Conservation (phyloP, 2,797 vertebrate species). For the Pipistrellus pipistrellus region DNA sequence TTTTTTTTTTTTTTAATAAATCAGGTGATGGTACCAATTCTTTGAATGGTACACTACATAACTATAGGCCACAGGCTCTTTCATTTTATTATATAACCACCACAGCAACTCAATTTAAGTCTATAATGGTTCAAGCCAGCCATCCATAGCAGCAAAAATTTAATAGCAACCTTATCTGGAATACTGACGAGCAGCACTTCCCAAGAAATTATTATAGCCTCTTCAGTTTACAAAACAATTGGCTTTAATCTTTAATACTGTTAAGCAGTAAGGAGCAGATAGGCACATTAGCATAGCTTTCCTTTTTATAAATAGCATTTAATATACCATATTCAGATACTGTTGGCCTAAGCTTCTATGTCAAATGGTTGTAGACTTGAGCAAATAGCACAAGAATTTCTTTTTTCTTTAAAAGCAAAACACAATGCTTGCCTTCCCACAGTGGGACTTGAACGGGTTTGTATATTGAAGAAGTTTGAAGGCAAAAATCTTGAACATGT, state of each 20-base stretch:
- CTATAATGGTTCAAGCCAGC: slow-evolving; percentile 86
- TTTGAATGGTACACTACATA: slow-evolving; percentile 82
- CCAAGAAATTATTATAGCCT: slow-evolving; percentile 83
- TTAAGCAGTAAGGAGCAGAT: slow-evolving; percentile 87
- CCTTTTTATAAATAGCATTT: slow-evolving; percentile 87
- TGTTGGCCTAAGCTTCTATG: slow-evolving; percentile 71
- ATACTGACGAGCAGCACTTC: slow-evolving; percentile 85
- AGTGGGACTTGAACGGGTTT: slow-evolving; percentile 63
- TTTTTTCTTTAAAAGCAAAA: slow-evolving; percentile 54
- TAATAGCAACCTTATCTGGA: slow-evolving; percentile 87
- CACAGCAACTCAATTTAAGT: slow-evolving; percentile 87
- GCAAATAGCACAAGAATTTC: slow-evolving; percentile 65
- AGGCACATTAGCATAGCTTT: slow-evolving; percentile 86
- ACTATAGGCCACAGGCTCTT: slow-evolving; percentile 80
- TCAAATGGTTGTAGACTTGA: slow-evolving; percentile 78
- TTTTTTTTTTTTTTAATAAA: slow-evolving; percentile 77
- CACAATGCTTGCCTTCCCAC: not conserved
- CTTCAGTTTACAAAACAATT: slow-evolving; percentile 87
- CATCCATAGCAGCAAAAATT: slow-evolving; percentile 85
- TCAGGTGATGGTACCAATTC: slow-evolving; percentile 75
- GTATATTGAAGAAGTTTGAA: slow-evolving; percentile 60
- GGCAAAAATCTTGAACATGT: not conserved
- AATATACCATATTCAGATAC: slow-evolving; percentile 80
- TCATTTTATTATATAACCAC: slow-evolving; percentile 84
- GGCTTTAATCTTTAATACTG: slow-evolving; percentile 89